These are phyloP conservation scores for Chorisops tibialis DNA, from an alignment of 2,888 invertebrate genomes.

Conservation along the genomic window DNA sequence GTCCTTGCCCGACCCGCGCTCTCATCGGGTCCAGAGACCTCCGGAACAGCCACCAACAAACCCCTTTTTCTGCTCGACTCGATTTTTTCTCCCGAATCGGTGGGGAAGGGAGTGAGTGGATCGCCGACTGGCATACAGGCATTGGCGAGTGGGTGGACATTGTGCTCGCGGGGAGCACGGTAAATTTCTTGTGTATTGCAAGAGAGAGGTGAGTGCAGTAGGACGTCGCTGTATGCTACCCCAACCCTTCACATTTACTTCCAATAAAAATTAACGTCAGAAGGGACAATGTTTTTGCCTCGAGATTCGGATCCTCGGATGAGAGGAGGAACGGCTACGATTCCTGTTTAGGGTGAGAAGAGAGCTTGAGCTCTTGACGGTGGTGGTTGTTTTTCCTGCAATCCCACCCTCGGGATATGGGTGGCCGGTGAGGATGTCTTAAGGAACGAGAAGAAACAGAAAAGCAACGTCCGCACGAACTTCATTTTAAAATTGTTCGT, in stretches of 20 bases:
- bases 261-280: constrained; percentile 46
- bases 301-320: constrained; percentile 31
- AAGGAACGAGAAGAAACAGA: neutral
- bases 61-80: constrained; percentile 7
- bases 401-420: neutral
- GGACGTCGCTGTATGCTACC: constrained; percentile 7
- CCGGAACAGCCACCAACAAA: neutral
- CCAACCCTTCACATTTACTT: constrained; percentile 41
- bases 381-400: neutral
- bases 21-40: neutral
- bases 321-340: constrained; percentile 2
- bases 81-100: neutral
- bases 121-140: too few species aligned
- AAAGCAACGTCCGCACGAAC: too few species aligned
- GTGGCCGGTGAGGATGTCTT: neutral
- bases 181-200: neutral
- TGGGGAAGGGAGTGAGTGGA: too few species aligned
- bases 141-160: too few species aligned
- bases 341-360: neutral
- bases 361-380: neutral
- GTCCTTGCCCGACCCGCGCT: neutral
- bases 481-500: too few species aligned
- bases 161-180: too few species aligned
- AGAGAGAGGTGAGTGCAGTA: neutral
- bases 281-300: constrained; percentile 37